Base-by-base conservation (phyloP, 92 coral and sea anemone genomes). In the Actinostola sp. region DNA sequence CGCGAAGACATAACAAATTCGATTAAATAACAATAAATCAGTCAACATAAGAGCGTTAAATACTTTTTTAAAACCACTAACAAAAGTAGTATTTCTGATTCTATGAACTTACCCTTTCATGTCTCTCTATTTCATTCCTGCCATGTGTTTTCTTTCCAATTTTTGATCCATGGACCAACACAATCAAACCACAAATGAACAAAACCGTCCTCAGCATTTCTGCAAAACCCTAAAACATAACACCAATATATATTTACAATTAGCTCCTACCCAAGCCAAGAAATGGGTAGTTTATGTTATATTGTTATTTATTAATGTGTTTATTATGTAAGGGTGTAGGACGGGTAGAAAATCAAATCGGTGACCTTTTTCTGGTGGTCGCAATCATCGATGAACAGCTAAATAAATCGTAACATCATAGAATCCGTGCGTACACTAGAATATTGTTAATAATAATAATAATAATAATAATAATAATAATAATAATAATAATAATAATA, bases 291-390 rank as follows among this genome's bases (percentile, higher is more conserved):
- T 4, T 20, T 31, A n/a, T 61, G 1, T 19, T 11, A 20, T 34
- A 16, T 9, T 8, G 12, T 68, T 68, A 52, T 51, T 68, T 68
- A 68, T 68, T 68, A 5, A 68, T 68, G 31, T 66, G 42, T 49
- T 33, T 24, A 50, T 68, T 32, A 52, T 52, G 74, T 68, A 68
- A 68, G 44, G 36, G 74, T 3, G 6, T 0, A 13, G 3, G 44
- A 24, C 74, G 35, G 74, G 74, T 68, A 45, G 74, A 31, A 5
- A 39, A 61, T 19, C 26, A 33, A 43, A 5, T 50, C 20, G 23
- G 21, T 43, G 53, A 16, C 32, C 53, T 44, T 26, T 64, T 50
- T 32, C 61, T 31, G 74, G 74, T 68, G 74, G 74, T 34, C 31
- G n/a, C 11, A 52, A 50, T 32, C 38, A 50, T 51, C 17, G 43